Evolutionary conservation across 2,888 invertebrate species (phyloP), one percentile per base, ranked within the genome.

Genomic region (Geotrupes spiniger): DNA sequence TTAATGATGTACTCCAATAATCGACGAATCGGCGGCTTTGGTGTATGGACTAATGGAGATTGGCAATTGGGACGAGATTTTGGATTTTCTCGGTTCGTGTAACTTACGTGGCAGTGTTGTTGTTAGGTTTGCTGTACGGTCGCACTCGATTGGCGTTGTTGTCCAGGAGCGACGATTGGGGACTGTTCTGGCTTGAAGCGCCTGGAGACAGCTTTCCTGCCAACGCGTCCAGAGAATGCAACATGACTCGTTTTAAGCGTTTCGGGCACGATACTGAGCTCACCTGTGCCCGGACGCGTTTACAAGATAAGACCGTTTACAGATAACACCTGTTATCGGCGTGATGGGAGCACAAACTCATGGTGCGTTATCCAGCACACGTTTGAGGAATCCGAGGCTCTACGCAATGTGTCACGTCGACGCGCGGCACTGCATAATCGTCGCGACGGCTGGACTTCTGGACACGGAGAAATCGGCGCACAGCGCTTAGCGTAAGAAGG

Each of bases 181-280:
- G 61, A 57, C 59, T 66, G 56, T 57, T 57, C 37, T 63, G 63
- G 48, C 51, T 58, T 73, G 80, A 73, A 78, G 81, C 77, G 74
- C 87, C 87, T 70, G 91, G 90, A 74, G 91, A 90, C 74, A 91
- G 86, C 77, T 92, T 92, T 72, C 89, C 89, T 77, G 91, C 91
- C 77, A 92, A 81, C 74, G 87, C 85, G 80, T 90, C 90, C 76
- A 92, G 78, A 64, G 90, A 87, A 76, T 89, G 87, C 75, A 92
- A 81, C 91, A 91, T 91, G 72, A 74, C 44, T 52, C 39, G 40
- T 46, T 25, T 11, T n/a, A 46, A 15, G 17, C 8, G 28, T 15
- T 12, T 17, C 44, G 44, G 15, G 17, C 44, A 45, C 49, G 31
- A 15, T 40, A 49, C 49, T 45, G 49, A 36, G 12, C 46, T 40